Conservation (phyloP, 37 sponge, comb jelly and placozoan genomes). For the Lycopodina hypogea region DNA sequence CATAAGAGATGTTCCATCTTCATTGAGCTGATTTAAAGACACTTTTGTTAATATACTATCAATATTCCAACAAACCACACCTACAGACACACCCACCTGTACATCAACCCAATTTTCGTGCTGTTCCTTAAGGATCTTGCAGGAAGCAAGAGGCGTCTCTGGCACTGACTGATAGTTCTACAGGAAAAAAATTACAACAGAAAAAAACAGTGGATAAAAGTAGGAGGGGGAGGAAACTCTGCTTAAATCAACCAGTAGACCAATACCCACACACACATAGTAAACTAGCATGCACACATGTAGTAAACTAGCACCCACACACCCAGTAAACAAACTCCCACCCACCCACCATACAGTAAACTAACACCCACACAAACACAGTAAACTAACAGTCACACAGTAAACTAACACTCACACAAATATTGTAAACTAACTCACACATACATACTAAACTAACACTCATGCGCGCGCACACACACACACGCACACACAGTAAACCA, state of each 20-base stretch:
- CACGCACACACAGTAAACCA: too few relatives aligned
- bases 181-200: not conserved
- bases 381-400: too few relatives aligned
- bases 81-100: constrained; percentile 56
- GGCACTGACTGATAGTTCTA: constrained; percentile 81
- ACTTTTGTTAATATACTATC: too few relatives aligned
- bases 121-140: constrained; percentile 76
- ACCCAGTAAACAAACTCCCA: too few relatives aligned
- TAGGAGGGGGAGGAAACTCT: too few relatives aligned
- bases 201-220: not conserved
- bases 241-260: not conserved
- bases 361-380: not conserved
- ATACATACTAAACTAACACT: too few relatives aligned
- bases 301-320: not conserved
- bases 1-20: not conserved
- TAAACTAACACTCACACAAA: too few relatives aligned
- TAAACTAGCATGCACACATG: not conserved
- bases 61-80: too few relatives aligned
- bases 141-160: constrained; percentile 74
- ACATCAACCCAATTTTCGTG: constrained; percentile 82
- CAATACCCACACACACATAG: not conserved
- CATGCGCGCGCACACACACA: too few relatives aligned
- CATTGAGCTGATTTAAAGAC: not conserved
- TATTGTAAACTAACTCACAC: not conserved
- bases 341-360: too few relatives aligned